Evolutionary conservation across 1,140 invertebrate species (phyloP), one percentile per base, ranked within the genome.

Genomic region (Antheraea pernyi): DNA sequence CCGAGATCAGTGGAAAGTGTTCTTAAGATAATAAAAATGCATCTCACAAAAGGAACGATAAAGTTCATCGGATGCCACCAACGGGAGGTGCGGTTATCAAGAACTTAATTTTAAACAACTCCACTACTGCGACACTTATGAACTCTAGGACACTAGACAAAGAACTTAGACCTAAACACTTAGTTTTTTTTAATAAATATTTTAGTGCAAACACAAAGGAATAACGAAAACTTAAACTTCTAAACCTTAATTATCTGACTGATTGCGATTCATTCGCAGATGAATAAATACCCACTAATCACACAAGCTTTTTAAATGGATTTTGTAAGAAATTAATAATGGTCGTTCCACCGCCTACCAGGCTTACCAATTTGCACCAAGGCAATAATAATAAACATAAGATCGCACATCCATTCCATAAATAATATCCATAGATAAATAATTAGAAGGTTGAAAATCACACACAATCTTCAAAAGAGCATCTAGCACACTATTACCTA

Each of bases 121-220:
- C 77, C 72, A 83, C 88, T 91, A 91, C 89, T 79, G 85, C 88
- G 87, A 89, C 82, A 91, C 86, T 89, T 91, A 91, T 84, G 81
- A 83, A 64, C 80, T 85, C 84, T 90, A 91, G 81, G 78, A 89
- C 80, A 86, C 86, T 91, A 91, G 82, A 89, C 86, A 80, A 90
- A 80, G 74, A 91, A 90, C 88, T 92, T 89, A 91, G 78, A 81
- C 64, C 88, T 89, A 89, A 85, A 69, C 66, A 65, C 79, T 88
- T 86, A 87, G 30, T 59, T 83, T 85, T 84, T n/a, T 87, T 86
- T 88, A 92, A 90, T 83, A 89, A 61, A 30, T 61, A 61, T 86
- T 89, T 89, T 85, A 86, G 88, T 92, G 88, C 88, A 82, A 90
- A 91, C 81, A 80, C 77, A 85, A 88, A 82, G 82, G 80, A 80